phyloP scores from a whole-genome alignment of 1,140 invertebrate genomes.

The Drosophila melanica region DNA sequence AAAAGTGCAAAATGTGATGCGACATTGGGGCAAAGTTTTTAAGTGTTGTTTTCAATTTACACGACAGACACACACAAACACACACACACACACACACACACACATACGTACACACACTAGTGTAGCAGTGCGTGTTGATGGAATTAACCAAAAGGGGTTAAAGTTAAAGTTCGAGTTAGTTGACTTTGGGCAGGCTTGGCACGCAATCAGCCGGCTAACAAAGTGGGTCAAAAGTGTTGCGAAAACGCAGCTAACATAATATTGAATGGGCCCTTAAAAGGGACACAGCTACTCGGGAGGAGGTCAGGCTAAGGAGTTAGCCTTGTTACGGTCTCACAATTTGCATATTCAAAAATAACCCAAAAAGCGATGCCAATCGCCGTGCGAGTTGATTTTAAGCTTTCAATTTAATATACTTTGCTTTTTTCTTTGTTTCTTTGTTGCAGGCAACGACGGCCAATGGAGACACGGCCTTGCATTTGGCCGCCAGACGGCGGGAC shows the following conservation, averaged over 20 bases:
- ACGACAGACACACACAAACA: constrained; percentile 15
- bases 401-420: constrained; percentile 7
- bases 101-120: background rate
- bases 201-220: constrained; percentile 69
- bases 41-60: constrained; percentile 67
- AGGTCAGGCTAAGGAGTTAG: constrained; percentile 3
- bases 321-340: constrained; percentile 16
- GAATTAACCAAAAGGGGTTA: constrained; percentile 72
- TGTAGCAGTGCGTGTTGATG: constrained; percentile 72
- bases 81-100: background rate
- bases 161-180: constrained; percentile 72
- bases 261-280: constrained; percentile 4
- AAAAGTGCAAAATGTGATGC: constrained; percentile 53
- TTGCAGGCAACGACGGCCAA: constrained; percentile 88
- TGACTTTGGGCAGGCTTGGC: constrained; percentile 67
- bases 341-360: constrained; percentile 28
- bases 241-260: constrained; percentile 54
- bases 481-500: constrained; percentile 94
- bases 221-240: constrained; percentile 70
- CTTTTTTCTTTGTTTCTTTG: constrained; percentile 15
- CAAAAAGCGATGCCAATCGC: background rate
- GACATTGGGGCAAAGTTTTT: constrained; percentile 65
- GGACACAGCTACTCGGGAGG: background rate
- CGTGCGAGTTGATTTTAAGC: background rate
- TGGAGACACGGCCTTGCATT: constrained; percentile 95